Percentiles rank a stretch among this genome's conserved stretches.
phyloP scores from a whole-genome alignment of 2,888 invertebrate species.

The Mystacides longicornis region DNA sequence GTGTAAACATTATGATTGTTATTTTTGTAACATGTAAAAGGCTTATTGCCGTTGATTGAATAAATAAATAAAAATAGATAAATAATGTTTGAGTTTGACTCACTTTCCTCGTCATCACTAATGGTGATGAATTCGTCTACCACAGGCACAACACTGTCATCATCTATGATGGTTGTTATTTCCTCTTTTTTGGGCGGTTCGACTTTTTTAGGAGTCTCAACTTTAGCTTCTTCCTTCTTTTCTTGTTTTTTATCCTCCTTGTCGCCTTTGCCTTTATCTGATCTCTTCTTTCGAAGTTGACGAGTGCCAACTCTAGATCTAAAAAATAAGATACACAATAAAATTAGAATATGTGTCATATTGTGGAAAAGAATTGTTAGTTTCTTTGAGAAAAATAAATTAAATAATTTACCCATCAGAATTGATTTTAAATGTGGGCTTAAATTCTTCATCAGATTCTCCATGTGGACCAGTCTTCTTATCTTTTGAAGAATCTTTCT shows the following conservation, averaged over 20 bases:
- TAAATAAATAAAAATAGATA: no score
- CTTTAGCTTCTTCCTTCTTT: constrained; percentile 24
- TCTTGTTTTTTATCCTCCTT: constrained; percentile 9
- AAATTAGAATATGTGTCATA: neutral
- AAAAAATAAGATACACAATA: neutral
- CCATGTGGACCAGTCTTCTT: constrained; percentile 32
- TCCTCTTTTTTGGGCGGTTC: constrained; percentile 22
- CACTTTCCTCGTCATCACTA: constrained; percentile 56
- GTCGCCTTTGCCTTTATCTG: neutral
- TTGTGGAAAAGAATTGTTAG: neutral
- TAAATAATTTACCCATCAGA: neutral
- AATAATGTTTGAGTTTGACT: neutral
- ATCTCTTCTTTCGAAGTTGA: neutral
- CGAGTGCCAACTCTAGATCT: neutral
- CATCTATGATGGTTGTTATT: constrained; percentile 8
- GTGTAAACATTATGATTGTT: no score
- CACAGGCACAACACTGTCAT: constrained; percentile 23
- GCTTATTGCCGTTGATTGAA: no score
- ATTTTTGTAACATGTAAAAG: no score
- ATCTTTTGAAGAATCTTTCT: constrained; percentile 29
- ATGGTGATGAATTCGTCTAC: constrained; percentile 50
- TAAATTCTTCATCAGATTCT: constrained; percentile 39
- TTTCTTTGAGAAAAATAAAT: neutral
- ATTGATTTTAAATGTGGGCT: constrained; percentile 28
- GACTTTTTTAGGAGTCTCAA: no score